phyloP scores from a whole-genome alignment of 1,140 invertebrate species.

The Mercenaria mercenaria region DNA sequence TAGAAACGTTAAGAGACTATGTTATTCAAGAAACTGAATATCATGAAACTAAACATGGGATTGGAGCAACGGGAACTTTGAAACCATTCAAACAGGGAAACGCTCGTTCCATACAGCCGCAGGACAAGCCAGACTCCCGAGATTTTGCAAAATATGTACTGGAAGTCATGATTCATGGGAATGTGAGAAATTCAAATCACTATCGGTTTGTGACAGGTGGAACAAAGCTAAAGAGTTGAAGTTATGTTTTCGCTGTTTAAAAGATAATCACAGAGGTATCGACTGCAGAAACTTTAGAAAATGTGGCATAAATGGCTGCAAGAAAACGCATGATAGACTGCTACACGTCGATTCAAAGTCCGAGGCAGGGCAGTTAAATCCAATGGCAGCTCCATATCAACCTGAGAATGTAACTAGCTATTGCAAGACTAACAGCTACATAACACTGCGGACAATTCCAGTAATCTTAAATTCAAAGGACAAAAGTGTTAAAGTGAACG shows the following conservation, averaged over 20 bases:
- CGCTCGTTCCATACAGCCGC: too few species aligned
- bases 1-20: background rate
- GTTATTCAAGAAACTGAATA: background rate
- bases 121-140: background rate
- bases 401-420: background rate
- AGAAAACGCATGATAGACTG: constrained; percentile 13
- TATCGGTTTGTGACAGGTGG: background rate
- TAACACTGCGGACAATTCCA: constrained; percentile 37
- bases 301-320: constrained; percentile 37
- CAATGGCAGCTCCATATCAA: background rate
- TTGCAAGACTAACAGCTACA: background rate
- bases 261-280: background rate
- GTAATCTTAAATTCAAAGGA: too few species aligned
- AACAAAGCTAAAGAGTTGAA: background rate
- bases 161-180: constrained; percentile 14
- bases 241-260: constrained; percentile 2
- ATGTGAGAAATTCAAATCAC: background rate
- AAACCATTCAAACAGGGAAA: too few species aligned
- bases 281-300: background rate
- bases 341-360: background rate
- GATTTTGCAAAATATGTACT: background rate
- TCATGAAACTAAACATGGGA: too few species aligned
- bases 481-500: background rate
- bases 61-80: too few species aligned
- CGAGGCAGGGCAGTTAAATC: background rate